phyloP scores from a whole-genome alignment of 2,113 vertebrate genomes.

The Limnothrissa miodon region DNA sequence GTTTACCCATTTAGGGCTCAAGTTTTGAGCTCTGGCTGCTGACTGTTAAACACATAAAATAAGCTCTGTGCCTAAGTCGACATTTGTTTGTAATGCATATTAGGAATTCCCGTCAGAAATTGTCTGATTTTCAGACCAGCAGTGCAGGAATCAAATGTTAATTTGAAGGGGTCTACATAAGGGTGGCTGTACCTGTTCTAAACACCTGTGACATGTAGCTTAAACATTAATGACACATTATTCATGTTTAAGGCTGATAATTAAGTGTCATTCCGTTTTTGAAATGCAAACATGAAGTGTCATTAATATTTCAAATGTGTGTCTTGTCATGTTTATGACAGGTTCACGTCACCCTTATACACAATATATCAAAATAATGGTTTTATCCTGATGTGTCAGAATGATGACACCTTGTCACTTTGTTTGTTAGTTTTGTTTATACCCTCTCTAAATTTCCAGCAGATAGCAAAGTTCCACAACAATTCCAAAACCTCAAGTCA shows the following conservation, averaged over 20 bases:
- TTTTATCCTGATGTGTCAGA: background rate
- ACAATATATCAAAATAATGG: background rate
- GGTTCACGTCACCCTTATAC: background rate
- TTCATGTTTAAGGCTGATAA: background rate
- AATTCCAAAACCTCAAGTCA: background rate
- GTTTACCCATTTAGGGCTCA: conserved; percentile 62
- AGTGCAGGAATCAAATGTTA: background rate
- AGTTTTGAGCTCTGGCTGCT: conserved; percentile 54
- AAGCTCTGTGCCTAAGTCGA: conserved; percentile 44
- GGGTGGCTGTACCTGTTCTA: too few species aligned
- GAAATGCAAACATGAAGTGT: too few species aligned
- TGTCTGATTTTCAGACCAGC: conserved; percentile 33
- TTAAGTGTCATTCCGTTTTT: background rate
- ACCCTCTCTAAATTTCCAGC: background rate
- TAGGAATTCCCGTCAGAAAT: conserved; percentile 45
- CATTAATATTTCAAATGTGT: too few species aligned
- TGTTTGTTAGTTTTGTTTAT: background rate
- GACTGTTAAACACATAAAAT: conserved; percentile 56
- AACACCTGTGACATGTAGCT: background rate
- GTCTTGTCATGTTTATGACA: background rate
- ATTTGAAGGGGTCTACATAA: too few species aligned
- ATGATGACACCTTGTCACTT: background rate
- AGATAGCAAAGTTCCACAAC: background rate
- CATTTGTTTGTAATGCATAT: conserved; percentile 46
- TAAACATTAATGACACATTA: background rate